phyloP scores from a whole-genome alignment of 2,888 invertebrate species.

The Gryllus longicercus region DNA sequence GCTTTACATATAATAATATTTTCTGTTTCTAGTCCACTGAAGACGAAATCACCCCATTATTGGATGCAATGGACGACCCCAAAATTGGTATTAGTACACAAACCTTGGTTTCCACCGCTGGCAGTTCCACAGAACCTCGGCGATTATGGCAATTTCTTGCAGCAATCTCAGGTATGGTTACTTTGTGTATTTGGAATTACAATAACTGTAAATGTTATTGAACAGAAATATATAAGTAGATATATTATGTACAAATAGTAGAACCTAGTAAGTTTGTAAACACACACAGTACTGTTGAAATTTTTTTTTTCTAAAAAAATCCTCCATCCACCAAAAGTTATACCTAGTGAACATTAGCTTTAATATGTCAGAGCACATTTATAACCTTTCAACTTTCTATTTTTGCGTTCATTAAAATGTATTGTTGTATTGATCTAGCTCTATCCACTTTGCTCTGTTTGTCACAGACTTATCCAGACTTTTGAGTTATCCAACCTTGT shows the following conservation, averaged over 20 bases:
- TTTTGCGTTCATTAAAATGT: no score
- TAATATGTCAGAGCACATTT: no score
- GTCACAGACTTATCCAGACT: no score
- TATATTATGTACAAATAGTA: background rate
- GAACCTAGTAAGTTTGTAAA: background rate
- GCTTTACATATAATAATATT: no score
- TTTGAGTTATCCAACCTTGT: no score
- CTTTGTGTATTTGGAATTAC: background rate
- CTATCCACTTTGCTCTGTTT: no score
- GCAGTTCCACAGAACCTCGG: constrained; percentile 4
- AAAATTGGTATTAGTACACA: constrained; percentile 59
- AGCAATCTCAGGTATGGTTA: constrained; percentile 26
- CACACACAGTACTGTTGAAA: background rate
- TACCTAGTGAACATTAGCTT: no score
- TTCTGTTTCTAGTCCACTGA: constrained; percentile 20
- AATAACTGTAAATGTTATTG: background rate
- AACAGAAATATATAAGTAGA: background rate
- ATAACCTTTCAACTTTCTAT: no score
- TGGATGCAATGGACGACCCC: constrained; percentile 48
- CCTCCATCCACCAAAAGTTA: no score
- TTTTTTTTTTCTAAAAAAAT: no score
- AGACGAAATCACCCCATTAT: constrained; percentile 28
- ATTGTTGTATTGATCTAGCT: no score
- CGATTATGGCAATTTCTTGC: constrained; percentile 29
- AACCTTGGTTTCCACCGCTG: constrained; percentile 49